Percentiles rank a stretch among this genome's conserved stretches.
Evolutionary conservation across 2,888 invertebrate genomes (phyloP).

Genomic region (Cheilosia soror): DNA sequence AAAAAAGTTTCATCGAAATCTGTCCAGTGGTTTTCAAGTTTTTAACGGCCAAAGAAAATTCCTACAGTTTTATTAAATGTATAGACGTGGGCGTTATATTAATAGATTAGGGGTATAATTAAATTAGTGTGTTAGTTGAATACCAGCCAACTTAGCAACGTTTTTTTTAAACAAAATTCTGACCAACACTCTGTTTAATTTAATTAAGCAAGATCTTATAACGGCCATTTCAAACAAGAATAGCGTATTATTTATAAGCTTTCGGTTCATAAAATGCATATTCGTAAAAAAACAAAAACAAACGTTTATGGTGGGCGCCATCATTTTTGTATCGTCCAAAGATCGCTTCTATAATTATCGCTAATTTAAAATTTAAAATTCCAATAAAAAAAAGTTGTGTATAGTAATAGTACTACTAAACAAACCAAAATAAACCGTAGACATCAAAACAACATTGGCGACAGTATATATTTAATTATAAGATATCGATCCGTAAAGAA

Average conservation of each 20-base stretch:
- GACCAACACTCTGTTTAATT: too few species aligned
- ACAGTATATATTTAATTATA: constrained; percentile 23
- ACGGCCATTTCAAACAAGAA: not conserved
- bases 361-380: constrained; percentile 30
- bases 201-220: not conserved
- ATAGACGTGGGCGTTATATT: too few species aligned
- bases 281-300: not conserved
- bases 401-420: too few species aligned
- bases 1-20: too few species aligned
- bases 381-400: constrained; percentile 4
- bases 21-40: too few species aligned
- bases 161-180: too few species aligned
- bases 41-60: too few species aligned
- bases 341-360: constrained; percentile 24
- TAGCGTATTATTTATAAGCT: not conserved
- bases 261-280: too few species aligned
- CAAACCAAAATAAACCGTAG: not conserved
- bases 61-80: too few species aligned
- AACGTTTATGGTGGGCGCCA: constrained; percentile 7
- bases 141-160: too few species aligned
- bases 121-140: too few species aligned
- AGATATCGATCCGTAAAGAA: constrained; percentile 7
- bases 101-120: too few species aligned
- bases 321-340: not conserved
- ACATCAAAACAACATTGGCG: constrained; percentile 32